Percentiles rank a stretch among this genome's conserved stretches.
Evolutionary conservation across 2,888 invertebrate species (phyloP).

Genomic region (Prosapia bicincta): DNA sequence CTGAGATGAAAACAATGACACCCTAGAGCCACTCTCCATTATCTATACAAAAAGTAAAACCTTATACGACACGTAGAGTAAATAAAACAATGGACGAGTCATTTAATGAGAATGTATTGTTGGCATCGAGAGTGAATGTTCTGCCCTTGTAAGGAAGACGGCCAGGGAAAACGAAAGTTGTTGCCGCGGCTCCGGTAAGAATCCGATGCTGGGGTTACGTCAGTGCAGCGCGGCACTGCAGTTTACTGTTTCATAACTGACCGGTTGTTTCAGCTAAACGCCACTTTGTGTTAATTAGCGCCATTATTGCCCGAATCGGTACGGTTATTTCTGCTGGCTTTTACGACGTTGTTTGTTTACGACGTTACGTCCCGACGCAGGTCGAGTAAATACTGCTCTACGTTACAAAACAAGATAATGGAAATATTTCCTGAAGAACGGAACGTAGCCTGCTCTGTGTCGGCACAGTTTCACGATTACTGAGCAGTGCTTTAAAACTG

Average conservation of each 20-base stretch:
- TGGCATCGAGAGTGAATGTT: background rate
- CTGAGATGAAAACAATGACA: background rate
- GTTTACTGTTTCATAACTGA: background rate
- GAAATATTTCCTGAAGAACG: too few species aligned
- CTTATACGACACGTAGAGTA: background rate
- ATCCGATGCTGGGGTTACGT: background rate
- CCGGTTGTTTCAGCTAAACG: background rate
- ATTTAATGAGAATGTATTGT: background rate
- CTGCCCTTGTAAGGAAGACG: background rate
- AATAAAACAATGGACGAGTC: background rate
- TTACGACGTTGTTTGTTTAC: too few species aligned
- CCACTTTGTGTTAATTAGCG: too few species aligned
- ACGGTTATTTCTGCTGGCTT: too few species aligned
- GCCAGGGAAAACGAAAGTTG: background rate
- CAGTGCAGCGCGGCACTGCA: background rate
- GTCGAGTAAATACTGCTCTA: too few species aligned
- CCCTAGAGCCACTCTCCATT: background rate
- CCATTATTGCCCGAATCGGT: too few species aligned
- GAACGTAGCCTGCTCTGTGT: too few species aligned
- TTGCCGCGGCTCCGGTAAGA: background rate
- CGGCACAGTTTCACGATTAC: too few species aligned
- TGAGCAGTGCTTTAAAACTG: too few species aligned
- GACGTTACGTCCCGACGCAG: too few species aligned
- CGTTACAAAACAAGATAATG: too few species aligned
- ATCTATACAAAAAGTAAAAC: too few species aligned